A percentile compares a stretch with the other conserved stretches of the same genome.
These are phyloP conservation scores for Ennomos erosarius DNA, from an alignment of 2,888 invertebrate species.

Conservation along the genomic window DNA sequence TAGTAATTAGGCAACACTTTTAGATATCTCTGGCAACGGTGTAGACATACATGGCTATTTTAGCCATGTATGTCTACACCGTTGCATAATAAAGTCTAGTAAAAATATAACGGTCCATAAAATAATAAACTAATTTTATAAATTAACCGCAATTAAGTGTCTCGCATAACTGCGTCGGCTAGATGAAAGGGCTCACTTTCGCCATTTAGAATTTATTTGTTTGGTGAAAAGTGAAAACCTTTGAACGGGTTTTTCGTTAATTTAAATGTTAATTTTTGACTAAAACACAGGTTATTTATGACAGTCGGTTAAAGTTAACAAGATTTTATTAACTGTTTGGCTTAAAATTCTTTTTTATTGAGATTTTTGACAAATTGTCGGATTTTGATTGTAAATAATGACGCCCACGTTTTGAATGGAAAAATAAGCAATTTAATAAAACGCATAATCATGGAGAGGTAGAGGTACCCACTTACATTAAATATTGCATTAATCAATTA, in stretches of 20 bases:
- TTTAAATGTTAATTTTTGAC: conserved; percentile 40
- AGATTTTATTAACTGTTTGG: conserved; percentile 25
- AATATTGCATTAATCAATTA: no score
- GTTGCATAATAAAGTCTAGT: conserved; percentile 20
- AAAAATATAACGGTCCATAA: conserved; percentile 23
- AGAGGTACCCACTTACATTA: no score
- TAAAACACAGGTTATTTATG: conserved; percentile 40
- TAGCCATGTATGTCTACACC: background rate
- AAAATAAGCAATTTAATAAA: background rate
- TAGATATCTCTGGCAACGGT: no score
- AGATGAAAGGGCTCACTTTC: conserved; percentile 35
- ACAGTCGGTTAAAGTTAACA: conserved; percentile 30
- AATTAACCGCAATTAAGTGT: conserved; percentile 21
- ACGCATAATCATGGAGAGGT: background rate
- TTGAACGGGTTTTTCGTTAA: conserved; percentile 34
- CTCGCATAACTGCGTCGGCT: conserved; percentile 21
- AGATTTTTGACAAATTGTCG: conserved; percentile 29
- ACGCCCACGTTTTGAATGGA: conserved; percentile 6
- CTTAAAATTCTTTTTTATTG: conserved; percentile 29
- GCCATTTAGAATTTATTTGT: conserved; percentile 33
- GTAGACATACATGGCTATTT: no score
- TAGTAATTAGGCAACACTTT: no score
- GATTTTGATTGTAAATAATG: conserved; percentile 19
- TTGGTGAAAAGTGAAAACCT: conserved; percentile 41
- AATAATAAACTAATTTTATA: conserved; percentile 26